Evolutionary conservation across 2,797 vertebrate genomes (phyloP).

Genomic region (Siniperca undulata): DNA sequence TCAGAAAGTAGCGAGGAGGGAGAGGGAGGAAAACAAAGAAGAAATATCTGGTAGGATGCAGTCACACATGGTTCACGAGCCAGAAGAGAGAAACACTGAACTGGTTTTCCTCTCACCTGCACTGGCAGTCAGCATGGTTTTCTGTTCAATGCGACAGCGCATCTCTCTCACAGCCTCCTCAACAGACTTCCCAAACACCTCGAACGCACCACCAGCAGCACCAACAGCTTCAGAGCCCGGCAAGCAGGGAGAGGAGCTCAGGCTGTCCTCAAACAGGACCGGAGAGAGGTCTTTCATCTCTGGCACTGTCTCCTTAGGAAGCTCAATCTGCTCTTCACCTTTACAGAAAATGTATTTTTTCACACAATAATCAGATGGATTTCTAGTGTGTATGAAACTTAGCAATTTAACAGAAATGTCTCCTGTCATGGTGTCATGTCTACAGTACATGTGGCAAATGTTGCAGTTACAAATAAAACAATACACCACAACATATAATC

Average conservation of each 20-base stretch:
- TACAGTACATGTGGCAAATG: conserved; percentile 4
- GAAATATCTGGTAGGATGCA: neutral
- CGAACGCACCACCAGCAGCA: conserved; percentile 19
- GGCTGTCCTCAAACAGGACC: conserved; percentile 91
- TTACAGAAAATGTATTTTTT: neutral
- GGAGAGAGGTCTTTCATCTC: conserved; percentile 85
- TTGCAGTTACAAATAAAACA: neutral
- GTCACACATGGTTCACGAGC: no score
- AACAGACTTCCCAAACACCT: conserved; percentile 91
- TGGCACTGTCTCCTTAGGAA: conserved; percentile 18
- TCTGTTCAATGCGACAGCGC: conserved; percentile 96
- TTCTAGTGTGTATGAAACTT: neutral
- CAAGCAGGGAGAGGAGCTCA: conserved; percentile 63
- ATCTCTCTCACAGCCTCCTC: conserved; percentile 97
- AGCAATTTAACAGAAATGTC: neutral
- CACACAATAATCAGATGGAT: neutral
- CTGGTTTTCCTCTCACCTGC: conserved; percentile 86
- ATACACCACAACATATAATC: neutral
- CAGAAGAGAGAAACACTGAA: neutral
- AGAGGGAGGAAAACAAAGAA: neutral
- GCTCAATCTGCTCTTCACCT: conserved; percentile 60
- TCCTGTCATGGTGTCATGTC: neutral
- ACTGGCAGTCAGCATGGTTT: conserved; percentile 94
- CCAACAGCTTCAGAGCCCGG: conserved; percentile 16
- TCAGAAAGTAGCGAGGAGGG: neutral